Evolutionary conservation across 2,797 vertebrate species (phyloP), one percentile per base, ranked within the genome.

Genomic region (Enteromius mattozi): DNA sequence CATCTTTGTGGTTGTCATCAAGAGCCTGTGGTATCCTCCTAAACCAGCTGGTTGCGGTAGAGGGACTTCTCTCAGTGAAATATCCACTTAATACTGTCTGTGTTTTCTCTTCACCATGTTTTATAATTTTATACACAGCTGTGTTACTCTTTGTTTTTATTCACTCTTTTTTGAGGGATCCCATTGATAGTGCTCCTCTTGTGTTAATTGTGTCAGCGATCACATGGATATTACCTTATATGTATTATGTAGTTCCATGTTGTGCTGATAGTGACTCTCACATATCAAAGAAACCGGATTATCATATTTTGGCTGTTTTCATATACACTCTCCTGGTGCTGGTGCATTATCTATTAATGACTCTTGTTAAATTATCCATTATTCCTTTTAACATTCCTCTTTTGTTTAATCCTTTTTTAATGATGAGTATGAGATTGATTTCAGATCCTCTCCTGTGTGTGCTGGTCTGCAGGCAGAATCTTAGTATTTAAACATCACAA

Each of bases 161-260:
- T 12, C 12, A 24, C 1, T 2, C 0, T 21, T 12, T 0, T 4
- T n/a, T 12, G n/a, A n/a, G 8, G 7, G 7, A 40, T 40, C 37
- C 6, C 9, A 0, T 37, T 37, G 4, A 0, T 40, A 0, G 0
- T 13, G 0, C 30, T 16, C 49, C 2, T 40, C 2, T 42, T 17
- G 8, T 65, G 17, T 24, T 69, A 0, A 4, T 8, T 56, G 3
- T 59, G 33, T 69, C 76, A 13, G 47, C 40, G 17, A 2, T 70
- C 8, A 37, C 49, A 40, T 71, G 79, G 33, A 40, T 81, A 6
- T 3, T 40, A 7, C 19, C 13, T n/a, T n/a, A n/a, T n/a, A n/a
- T n/a, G n/a, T n/a, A n/a, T 24, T 54, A 13, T 16, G 0, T 4
- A 9, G 45, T 3, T 19, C 37, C 1, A 7, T 54, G n/a, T 71